These are phyloP conservation scores for Cheracebus regulus DNA, from an alignment of 2,797 vertebrate species.

Conservation along the genomic window DNA sequence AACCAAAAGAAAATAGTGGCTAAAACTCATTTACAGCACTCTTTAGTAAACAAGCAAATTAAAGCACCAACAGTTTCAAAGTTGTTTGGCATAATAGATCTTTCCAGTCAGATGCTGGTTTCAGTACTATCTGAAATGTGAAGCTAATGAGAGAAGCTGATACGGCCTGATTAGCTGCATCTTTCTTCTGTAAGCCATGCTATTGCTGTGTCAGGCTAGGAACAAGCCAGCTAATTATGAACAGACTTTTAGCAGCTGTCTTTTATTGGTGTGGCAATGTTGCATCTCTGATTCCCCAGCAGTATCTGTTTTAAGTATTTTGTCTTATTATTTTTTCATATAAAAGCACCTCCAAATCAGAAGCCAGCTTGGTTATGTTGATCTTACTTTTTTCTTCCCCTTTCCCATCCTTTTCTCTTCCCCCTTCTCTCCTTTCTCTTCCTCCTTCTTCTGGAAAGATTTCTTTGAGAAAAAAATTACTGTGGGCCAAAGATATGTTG, in stretches of 20 bases:
- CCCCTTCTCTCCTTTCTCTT: background rate
- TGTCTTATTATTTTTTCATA: background rate
- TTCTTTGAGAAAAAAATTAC: slow-evolving; percentile 18
- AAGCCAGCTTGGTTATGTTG: background rate
- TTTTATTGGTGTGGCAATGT: background rate
- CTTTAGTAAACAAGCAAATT: background rate
- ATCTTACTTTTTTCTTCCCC: background rate
- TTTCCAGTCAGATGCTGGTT: background rate
- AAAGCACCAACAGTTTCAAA: background rate
- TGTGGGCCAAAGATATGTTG: background rate
- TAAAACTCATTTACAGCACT: background rate
- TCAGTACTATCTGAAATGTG: background rate
- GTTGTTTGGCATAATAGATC: background rate
- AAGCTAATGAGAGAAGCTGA: background rate
- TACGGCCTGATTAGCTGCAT: background rate
- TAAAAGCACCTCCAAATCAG: background rate
- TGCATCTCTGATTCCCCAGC: background rate
- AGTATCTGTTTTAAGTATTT: background rate
- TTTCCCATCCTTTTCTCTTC: accelerated
- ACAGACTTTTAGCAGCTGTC: background rate
- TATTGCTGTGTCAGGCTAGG: background rate
- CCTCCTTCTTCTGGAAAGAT: background rate
- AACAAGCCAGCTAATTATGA: background rate
- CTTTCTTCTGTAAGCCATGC: background rate
- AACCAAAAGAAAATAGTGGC: background rate